Conservation (phyloP, 2,888 invertebrate species). For the Leptodirus hochenwartii region DNA sequence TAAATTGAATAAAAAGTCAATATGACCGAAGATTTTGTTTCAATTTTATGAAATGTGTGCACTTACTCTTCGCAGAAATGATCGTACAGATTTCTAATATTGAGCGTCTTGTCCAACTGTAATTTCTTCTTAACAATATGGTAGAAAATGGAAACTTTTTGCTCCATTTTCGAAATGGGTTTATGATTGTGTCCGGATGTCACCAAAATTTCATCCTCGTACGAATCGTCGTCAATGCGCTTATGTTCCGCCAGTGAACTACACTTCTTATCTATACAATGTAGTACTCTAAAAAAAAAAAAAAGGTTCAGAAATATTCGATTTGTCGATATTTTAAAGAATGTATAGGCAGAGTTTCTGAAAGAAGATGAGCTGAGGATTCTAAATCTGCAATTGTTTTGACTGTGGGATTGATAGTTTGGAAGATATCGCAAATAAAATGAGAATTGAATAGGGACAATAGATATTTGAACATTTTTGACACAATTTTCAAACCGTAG, state of each 20-base stretch:
- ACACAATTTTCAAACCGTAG: no score
- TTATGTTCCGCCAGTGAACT: constrained; percentile 16
- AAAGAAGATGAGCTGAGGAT: no score
- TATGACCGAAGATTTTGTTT: no score
- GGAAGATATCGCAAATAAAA: no score
- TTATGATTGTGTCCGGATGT: constrained; percentile 19
- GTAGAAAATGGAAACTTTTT: constrained; percentile 21
- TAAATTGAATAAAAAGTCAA: no score
- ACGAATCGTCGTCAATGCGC: constrained; percentile 11
- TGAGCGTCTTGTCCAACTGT: constrained; percentile 20
- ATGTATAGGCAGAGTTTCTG: no score
- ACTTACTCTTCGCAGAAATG: constrained; percentile 20
- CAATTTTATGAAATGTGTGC: no score
- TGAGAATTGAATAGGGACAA: no score
- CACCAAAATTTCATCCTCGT: constrained; percentile 15
- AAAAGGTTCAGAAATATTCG: background rate
- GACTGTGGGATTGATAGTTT: no score
- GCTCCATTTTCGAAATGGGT: constrained; percentile 14
- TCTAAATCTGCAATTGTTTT: no score
- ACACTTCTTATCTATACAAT: constrained; percentile 19
- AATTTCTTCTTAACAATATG: constrained; percentile 21
- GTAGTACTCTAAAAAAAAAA: constrained; percentile 15
- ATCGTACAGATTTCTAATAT: constrained; percentile 21
- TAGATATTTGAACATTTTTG: no score
- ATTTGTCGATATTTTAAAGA: no score